Percentiles rank a stretch among this genome's conserved stretches.
Evolutionary conservation across 2,797 vertebrate species (phyloP).

Genomic region (Typhlichthys eigenmanni): DNA sequence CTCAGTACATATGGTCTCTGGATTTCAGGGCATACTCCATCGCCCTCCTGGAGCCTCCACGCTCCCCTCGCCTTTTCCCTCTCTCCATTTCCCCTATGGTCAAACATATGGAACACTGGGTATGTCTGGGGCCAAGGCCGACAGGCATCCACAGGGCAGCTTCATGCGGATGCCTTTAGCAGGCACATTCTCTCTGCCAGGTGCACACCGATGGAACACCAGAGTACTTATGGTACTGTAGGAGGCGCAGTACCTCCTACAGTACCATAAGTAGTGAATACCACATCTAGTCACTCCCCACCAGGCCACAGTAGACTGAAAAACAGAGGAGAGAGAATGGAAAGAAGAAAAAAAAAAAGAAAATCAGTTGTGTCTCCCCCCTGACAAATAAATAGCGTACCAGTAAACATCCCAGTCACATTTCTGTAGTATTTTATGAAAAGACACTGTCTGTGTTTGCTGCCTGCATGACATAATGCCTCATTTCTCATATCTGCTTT

Average conservation of each 20-base stretch:
- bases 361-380: neutral
- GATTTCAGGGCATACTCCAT: constrained; percentile 48
- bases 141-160: constrained; percentile 45
- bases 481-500: constrained; percentile 61
- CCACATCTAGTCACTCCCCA: too few relatives aligned
- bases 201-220: constrained; percentile 14
- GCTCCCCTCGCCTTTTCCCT: constrained; percentile 28
- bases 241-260: too few relatives aligned
- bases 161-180: constrained; percentile 39
- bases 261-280: too few relatives aligned
- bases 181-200: constrained; percentile 25
- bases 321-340: constrained; percentile 24
- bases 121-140: constrained; percentile 34
- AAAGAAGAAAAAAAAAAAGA: constrained; percentile 40
- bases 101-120: constrained; percentile 16
- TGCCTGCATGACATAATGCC: constrained; percentile 18
- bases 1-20: constrained; percentile 69
- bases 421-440: neutral
- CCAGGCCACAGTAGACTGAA: constrained; percentile 7
- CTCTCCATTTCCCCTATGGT: constrained; percentile 15
- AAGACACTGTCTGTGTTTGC: neutral
- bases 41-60: constrained; percentile 13
- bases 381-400: neutral
- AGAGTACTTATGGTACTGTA: too few relatives aligned
- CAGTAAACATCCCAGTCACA: too few relatives aligned